A percentile compares a stretch with the other conserved stretches of the same genome.
These are phyloP conservation scores for Cremastobaeus sp. DNA, from an alignment of 2,888 invertebrate species.

Conservation along the genomic window DNA sequence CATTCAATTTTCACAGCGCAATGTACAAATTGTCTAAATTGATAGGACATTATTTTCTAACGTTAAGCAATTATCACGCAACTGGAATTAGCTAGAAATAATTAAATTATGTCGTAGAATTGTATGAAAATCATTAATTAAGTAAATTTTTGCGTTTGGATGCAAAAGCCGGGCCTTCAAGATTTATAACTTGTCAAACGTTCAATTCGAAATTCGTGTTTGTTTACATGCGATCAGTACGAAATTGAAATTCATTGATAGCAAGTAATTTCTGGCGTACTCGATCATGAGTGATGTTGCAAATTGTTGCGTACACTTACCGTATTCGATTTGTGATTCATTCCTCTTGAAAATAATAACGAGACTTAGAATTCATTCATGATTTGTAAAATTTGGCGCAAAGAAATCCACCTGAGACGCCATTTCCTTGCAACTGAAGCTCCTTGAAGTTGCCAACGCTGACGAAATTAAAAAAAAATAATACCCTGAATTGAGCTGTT, in stretches of 20 bases:
- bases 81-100: no score
- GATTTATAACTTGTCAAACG: conserved; percentile 62
- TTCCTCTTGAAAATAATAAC: conserved; percentile 65
- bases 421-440: conserved; percentile 78
- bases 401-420: conserved; percentile 79
- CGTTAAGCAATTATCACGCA: neutral
- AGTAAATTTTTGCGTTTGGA: neutral
- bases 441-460: conserved; percentile 45
- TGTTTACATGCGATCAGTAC: conserved; percentile 73
- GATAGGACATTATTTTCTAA: neutral
- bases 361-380: conserved; percentile 78
- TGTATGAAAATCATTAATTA: neutral
- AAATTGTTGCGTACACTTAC: conserved; percentile 66
- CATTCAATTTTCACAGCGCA: neutral
- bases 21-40: neutral
- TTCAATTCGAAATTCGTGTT: conserved; percentile 66
- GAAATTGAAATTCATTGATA: conserved; percentile 55
- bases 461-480: conserved; percentile 21
- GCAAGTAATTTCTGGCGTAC: conserved; percentile 4
- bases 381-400: conserved; percentile 77
- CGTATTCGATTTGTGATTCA: conserved; percentile 60
- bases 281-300: conserved; percentile 8
- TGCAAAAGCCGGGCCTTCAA: neutral
- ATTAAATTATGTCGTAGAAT: neutral
- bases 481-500: conserved; percentile 12